A percentile compares a stretch with the other conserved stretches of the same genome.
Conservation (phyloP, 2,113 vertebrate species). For the Chionodraco myersi region DNA sequence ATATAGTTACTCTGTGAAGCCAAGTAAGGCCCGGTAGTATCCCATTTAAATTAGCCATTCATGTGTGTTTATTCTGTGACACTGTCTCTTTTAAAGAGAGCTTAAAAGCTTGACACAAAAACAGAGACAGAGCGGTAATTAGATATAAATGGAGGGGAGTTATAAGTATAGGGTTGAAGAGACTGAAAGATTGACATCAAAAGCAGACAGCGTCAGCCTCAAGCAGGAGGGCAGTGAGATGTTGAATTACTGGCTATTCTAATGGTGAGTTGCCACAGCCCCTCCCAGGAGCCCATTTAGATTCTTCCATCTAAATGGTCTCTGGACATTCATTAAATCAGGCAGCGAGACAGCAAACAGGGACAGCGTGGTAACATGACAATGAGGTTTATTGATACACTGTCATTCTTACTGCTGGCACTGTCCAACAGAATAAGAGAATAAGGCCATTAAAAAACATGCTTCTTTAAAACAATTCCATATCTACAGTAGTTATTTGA, state of each 20-base stretch:
- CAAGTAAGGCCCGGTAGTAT: background rate
- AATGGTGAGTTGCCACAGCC: constrained; percentile 53
- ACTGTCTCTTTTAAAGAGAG: background rate
- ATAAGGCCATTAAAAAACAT: constrained; percentile 42
- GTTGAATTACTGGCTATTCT: constrained; percentile 57
- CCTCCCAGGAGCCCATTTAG: constrained; percentile 50
- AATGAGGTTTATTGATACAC: constrained; percentile 65
- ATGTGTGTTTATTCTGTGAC: background rate
- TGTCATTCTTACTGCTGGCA: constrained; percentile 56
- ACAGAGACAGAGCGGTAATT: background rate
- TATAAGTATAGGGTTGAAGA: background rate
- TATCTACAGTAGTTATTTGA: constrained; percentile 16
- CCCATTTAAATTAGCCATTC: background rate
- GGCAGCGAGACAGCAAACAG: constrained; percentile 53
- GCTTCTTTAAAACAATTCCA: constrained; percentile 26
- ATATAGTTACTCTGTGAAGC: background rate
- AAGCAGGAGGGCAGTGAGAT: constrained; percentile 34
- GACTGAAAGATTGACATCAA: constrained; percentile 15
- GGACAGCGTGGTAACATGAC: constrained; percentile 56
- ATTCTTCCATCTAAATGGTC: constrained; percentile 68
- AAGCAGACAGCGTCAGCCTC: constrained; percentile 20
- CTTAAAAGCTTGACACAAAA: constrained; percentile 21
- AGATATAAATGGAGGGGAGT: background rate
- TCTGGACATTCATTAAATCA: constrained; percentile 74
- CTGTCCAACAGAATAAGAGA: constrained; percentile 51